Evolutionary conservation across 37 sponge, comb jelly and placozoan species (phyloP), one percentile per base, ranked within the genome.

Genomic region (Bolinopsis microptera): DNA sequence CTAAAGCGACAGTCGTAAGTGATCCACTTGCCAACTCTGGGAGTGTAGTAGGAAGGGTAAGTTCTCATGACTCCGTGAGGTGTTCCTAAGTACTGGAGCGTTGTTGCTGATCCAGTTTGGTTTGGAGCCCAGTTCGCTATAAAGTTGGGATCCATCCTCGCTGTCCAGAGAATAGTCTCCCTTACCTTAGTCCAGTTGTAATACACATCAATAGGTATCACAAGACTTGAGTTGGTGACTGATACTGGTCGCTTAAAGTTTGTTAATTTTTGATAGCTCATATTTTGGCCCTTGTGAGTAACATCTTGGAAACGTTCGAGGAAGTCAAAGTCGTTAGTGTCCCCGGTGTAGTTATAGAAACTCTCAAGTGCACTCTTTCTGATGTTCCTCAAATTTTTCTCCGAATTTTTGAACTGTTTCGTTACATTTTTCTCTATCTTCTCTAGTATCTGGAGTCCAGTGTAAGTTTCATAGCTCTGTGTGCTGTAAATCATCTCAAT

Each of bases 151-250:
- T 72, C 75, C 75, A 72, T 72, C 22, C 25, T 28, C 25, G 27
- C 31, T 8, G 75, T 72, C 75, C 75, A 72, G 13, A 72, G 75
- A 21, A 72, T 72, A 72, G 75, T 72, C 25, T 72, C 75, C 75
- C 75, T 5, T 5, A 72, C 75, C 31, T n/a, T 5, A 21, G 75
- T 5, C 75, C 75, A 72, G 75, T 72, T 72, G 25, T 72, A 72
- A 28, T 72, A 72, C 31, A 72, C 75, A 28, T 72, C 75, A 72
- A 21, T 72, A 72, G 75, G 75, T 72, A 72, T n/a, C 75, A 72
- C 75, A 8, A 72, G 3, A 72, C 75, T 72, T 5, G 75, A 72
- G 75, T n/a, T 72, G 27, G 31, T 8, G 27, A 72, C 31, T 5
- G 75, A 72, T 5, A 72, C 75, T 30, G 5, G 5, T 24, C 75